These are phyloP conservation scores for Tolypeutes matacus DNA, from an alignment of 2,797 vertebrate genomes.

Conservation along the genomic window DNA sequence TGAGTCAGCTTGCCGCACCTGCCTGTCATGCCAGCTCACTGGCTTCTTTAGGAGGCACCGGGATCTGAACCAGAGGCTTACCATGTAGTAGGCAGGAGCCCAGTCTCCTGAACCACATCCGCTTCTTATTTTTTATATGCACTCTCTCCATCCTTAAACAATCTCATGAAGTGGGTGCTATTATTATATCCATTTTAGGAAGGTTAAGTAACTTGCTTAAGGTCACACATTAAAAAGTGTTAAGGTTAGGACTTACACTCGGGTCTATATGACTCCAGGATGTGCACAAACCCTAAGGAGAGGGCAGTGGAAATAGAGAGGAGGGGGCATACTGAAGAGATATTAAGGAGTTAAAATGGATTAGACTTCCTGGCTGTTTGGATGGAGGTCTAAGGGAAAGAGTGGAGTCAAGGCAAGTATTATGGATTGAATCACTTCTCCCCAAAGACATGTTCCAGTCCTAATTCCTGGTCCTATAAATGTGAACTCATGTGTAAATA, in stretches of 20 bases:
- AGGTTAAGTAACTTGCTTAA: conserved; percentile 18
- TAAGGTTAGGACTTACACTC: background rate
- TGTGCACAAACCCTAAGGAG: background rate
- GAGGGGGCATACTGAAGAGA: background rate
- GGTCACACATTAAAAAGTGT: background rate
- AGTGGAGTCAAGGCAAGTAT: background rate
- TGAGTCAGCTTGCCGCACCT: too few species aligned
- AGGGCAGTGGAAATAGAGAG: background rate
- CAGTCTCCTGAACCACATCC: too few species aligned
- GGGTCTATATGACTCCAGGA: background rate
- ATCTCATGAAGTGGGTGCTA: background rate
- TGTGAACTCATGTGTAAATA: too few species aligned
- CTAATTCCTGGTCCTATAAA: too few species aligned
- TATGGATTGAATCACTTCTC: too few species aligned
- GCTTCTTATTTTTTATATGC: background rate
- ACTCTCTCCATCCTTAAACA: background rate
- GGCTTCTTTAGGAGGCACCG: too few species aligned
- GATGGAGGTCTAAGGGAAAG: background rate
- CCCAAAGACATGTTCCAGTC: too few species aligned
- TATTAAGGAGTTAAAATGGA: background rate
- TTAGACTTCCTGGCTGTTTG: background rate
- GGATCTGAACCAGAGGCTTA: too few species aligned
- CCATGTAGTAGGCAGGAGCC: too few species aligned
- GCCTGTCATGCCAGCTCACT: too few species aligned
- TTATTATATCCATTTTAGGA: background rate